phyloP scores from a whole-genome alignment of 2,113 vertebrate genomes.

The Anolis sagrei region DNA sequence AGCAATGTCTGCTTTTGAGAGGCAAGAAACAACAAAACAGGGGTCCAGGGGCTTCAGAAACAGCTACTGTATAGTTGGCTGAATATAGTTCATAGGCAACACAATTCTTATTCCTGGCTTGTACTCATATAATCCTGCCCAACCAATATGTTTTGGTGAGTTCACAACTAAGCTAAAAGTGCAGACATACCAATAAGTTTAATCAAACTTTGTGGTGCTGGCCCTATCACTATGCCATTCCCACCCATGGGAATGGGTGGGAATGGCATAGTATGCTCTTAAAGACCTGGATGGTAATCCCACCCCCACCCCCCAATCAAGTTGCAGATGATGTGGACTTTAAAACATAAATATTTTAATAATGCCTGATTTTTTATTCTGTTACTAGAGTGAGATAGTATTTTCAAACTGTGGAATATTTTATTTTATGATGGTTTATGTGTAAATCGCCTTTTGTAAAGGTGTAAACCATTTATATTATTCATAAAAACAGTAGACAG shows the following conservation, averaged over 20 bases:
- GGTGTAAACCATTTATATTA: not conserved
- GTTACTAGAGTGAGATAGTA: not conserved
- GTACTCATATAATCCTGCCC: no score
- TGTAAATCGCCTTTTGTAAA: not conserved
- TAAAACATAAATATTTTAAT: not conserved
- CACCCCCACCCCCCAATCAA: not conserved
- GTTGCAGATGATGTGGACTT: not conserved
- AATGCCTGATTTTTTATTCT: not conserved
- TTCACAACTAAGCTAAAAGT: no score
- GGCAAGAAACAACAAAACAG: no score
- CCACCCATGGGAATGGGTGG: no score
- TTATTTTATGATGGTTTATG: not conserved
- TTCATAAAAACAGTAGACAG: no score
- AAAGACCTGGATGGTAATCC: not conserved
- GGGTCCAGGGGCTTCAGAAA: no score
- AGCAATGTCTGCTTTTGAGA: no score
- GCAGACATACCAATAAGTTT: no score
- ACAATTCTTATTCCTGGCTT: no score
- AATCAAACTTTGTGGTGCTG: not conserved
- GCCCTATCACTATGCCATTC: not conserved
- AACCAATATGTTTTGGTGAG: no score
- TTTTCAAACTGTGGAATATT: not conserved
- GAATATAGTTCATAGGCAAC: no score
- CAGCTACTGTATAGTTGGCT: no score
- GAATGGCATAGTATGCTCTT: not conserved